Evolutionary conservation across 1,140 invertebrate species (phyloP).

Genomic region (Trachymyrmex septentrionalis): DNA sequence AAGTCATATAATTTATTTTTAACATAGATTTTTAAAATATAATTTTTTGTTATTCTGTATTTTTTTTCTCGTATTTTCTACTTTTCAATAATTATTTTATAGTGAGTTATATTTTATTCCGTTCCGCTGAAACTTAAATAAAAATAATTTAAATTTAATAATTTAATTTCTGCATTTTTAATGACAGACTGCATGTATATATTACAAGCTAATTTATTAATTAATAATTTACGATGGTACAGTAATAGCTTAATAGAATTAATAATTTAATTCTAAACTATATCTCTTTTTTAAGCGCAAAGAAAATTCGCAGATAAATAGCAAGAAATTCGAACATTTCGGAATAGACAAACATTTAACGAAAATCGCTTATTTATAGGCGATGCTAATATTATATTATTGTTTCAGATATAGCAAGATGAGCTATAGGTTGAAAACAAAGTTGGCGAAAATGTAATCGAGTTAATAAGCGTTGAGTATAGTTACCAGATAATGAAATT

Average conservation of each 20-base stretch:
- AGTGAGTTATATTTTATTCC: not conserved
- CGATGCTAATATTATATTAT: not conserved
- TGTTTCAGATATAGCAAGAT: slow-evolving; percentile 14
- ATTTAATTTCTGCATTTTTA: not conserved
- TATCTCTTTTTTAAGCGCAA: not conserved
- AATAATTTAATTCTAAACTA: not conserved
- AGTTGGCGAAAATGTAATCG: slow-evolving; percentile 33
- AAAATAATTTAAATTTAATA: slow-evolving; percentile 3
- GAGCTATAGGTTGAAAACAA: not conserved
- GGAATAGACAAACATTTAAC: slow-evolving; percentile 15
- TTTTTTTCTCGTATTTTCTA: not conserved
- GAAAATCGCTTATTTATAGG: not conserved
- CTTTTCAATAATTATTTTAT: not conserved
- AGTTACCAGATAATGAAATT: slow-evolving; percentile 17
- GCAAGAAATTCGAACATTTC: not conserved
- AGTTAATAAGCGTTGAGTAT: slow-evolving; percentile 6
- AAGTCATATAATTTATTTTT: not conserved
- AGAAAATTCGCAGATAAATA: not conserved
- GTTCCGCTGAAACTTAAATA: not conserved
- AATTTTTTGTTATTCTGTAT: not conserved
- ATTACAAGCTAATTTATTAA: not conserved
- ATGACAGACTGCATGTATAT: not conserved
- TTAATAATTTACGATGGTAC: not conserved
- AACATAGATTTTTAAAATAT: not conserved
- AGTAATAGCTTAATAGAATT: no score